These are phyloP conservation scores for Fregetta grallaria DNA, from an alignment of 2,113 vertebrate genomes.

Conservation along the genomic window DNA sequence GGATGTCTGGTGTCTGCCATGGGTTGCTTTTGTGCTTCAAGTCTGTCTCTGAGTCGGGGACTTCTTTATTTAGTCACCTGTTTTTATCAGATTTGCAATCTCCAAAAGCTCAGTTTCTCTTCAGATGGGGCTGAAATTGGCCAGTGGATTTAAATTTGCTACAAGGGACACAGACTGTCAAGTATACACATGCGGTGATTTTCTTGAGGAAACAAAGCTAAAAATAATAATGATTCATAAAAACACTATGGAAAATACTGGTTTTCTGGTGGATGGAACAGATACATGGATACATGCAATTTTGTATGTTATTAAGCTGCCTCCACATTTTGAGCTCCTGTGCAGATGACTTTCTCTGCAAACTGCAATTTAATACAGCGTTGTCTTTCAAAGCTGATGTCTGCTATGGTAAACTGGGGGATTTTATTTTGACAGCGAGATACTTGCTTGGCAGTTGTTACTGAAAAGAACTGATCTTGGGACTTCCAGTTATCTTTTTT, in stretches of 20 bases:
- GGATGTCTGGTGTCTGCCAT: neutral
- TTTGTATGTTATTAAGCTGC: neutral
- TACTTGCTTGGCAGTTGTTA: neutral
- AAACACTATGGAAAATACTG: neutral
- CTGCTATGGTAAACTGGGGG: neutral
- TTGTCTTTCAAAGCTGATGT: neutral
- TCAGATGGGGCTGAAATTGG: neutral
- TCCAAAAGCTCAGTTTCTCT: neutral
- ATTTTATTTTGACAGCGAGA: neutral
- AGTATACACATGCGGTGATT: neutral
- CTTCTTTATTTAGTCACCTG: neutral
- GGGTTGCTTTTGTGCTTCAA: neutral
- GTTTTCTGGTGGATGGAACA: neutral
- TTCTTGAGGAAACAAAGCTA: conserved; percentile 23
- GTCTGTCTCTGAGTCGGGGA: neutral
- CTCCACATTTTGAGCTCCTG: neutral
- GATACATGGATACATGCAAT: conserved; percentile 23
- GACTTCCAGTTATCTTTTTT: neutral
- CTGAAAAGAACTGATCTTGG: neutral
- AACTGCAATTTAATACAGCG: neutral
- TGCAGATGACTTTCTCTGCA: neutral
- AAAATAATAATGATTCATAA: conserved; percentile 8
- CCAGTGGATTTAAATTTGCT: neutral
- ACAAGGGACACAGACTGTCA: neutral
- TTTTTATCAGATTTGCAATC: neutral